These are phyloP conservation scores for Saccostrea echinata DNA, from an alignment of 1,140 invertebrate genomes.

Conservation along the genomic window DNA sequence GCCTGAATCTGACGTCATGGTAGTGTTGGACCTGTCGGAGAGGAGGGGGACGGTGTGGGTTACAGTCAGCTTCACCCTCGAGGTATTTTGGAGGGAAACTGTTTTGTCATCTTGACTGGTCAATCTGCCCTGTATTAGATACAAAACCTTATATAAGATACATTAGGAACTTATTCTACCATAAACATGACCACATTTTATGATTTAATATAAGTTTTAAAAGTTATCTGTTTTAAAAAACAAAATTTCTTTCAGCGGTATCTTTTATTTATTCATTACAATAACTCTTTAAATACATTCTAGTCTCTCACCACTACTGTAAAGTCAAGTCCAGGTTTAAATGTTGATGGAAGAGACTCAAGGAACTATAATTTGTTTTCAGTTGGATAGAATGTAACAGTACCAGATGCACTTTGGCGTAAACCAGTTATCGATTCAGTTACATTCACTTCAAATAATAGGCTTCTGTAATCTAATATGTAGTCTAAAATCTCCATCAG, in stretches of 20 bases:
- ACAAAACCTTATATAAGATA: background rate
- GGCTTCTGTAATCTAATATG: conserved; percentile 44
- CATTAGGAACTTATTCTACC: no score
- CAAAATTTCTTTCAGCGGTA: no score
- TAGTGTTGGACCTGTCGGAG: conserved; percentile 27
- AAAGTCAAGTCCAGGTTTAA: conserved; percentile 64
- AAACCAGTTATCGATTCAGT: conserved; percentile 70
- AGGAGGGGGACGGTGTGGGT: conserved; percentile 48
- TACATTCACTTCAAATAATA: conserved; percentile 69
- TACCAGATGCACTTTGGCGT: conserved; percentile 53
- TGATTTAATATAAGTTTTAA: no score
- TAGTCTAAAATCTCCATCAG: background rate
- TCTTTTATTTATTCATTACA: background rate
- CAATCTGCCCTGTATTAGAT: conserved; percentile 58
- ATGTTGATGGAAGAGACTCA: conserved; percentile 52
- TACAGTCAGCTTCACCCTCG: conserved; percentile 55
- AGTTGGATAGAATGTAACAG: conserved; percentile 57
- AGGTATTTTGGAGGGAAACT: conserved; percentile 45
- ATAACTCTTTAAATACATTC: background rate
- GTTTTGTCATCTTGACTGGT: conserved; percentile 60
- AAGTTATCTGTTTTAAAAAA: no score
- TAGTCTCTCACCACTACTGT: conserved; percentile 50
- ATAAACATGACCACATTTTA: no score
- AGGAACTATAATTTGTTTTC: conserved; percentile 58
- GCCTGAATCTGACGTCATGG: background rate